These are phyloP conservation scores for Drosophila pandora DNA, from an alignment of 1,140 invertebrate species.

Conservation along the genomic window DNA sequence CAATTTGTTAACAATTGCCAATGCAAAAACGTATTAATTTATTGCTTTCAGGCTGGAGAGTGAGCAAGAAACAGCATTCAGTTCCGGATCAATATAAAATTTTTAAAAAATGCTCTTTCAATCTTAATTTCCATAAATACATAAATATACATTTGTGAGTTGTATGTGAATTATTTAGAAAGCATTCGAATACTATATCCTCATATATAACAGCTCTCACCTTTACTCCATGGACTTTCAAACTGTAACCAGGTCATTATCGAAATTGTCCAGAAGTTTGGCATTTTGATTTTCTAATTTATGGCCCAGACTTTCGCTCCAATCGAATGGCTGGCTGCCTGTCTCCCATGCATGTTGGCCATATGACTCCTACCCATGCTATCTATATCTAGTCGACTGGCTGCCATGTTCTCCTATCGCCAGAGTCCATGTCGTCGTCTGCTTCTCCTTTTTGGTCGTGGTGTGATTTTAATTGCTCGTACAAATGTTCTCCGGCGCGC, in stretches of 20 bases:
- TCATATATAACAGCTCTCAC: not conserved
- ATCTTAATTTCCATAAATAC: no score
- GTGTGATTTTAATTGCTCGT: constrained; percentile 79
- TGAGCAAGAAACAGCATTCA: not conserved
- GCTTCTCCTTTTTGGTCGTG: constrained; percentile 65
- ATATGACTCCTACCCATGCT: constrained; percentile 8
- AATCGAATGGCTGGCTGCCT: constrained; percentile 14
- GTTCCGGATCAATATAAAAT: not conserved
- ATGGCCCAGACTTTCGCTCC: constrained; percentile 57
- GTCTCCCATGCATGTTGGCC: constrained; percentile 7
- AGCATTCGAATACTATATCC: not conserved
- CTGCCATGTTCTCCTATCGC: constrained; percentile 60
- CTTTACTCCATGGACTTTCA: constrained; percentile 28
- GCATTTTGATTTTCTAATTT: constrained; percentile 76
- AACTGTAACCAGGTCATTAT: constrained; percentile 54
- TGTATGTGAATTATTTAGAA: not conserved
- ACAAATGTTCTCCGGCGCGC: constrained; percentile 74
- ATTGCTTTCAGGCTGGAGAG: constrained; percentile 12
- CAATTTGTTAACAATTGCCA: constrained; percentile 72
- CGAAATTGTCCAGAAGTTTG: constrained; percentile 43
- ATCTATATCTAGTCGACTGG: constrained; percentile 52
- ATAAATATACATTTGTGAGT: not conserved
- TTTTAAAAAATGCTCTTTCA: no score
- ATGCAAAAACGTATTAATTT: constrained; percentile 39
- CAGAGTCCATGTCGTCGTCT: constrained; percentile 56